Percentiles rank a stretch among this genome's conserved stretches.
Evolutionary conservation across 2,113 vertebrate genomes (phyloP).

Genomic region (Axis porcinus): DNA sequence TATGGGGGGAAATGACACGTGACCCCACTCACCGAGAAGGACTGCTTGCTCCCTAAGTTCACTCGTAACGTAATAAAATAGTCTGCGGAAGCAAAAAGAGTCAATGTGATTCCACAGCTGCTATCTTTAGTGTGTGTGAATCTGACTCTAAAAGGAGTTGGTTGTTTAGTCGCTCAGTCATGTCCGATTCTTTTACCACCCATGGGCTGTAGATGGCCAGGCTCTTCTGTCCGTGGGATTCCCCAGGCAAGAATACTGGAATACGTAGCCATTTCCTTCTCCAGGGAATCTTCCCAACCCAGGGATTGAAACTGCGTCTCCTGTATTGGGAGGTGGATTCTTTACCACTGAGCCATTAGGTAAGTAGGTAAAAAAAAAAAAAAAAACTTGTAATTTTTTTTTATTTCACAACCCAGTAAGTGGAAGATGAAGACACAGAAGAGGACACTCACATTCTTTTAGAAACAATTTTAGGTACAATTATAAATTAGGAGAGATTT

Average conservation of each 20-base stretch:
- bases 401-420: neutral
- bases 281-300: neutral
- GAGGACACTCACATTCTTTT: neutral
- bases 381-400: neutral
- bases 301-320: neutral
- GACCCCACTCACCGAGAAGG: neutral
- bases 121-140: neutral
- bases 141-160: neutral
- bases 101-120: neutral
- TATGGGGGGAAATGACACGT: fast-evolving
- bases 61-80: neutral
- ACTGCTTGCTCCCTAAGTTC: neutral
- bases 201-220: neutral
- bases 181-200: neutral
- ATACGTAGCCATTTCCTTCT: neutral
- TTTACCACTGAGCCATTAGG: neutral
- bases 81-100: neutral
- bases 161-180: neutral
- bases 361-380: neutral
- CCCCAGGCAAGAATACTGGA: neutral
- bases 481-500: neutral
- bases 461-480: neutral
- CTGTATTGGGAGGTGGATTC: neutral
- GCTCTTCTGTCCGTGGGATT: neutral
- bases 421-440: neutral